Evolutionary conservation across 2,888 invertebrate species (phyloP).

Genomic region (Leucophenga montana): DNA sequence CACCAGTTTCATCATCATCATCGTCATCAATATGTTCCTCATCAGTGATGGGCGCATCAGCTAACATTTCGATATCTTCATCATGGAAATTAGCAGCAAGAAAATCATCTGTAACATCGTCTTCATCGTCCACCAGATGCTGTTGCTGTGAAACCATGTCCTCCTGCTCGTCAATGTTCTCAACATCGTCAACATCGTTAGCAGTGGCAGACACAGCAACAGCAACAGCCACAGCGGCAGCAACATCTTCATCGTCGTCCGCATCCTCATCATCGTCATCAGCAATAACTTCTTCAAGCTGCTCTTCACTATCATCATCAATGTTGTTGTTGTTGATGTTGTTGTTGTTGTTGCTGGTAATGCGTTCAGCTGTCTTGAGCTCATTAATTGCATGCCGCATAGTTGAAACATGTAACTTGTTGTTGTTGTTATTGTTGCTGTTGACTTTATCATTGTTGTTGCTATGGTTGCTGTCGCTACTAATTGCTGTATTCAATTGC

Average conservation of each 20-base stretch:
- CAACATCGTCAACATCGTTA: slow-evolving; percentile 34
- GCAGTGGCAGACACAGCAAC: slow-evolving; percentile 42
- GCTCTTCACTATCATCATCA: slow-evolving; percentile 37
- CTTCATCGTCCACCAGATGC: slow-evolving; percentile 2
- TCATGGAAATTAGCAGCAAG: slow-evolving; percentile 33
- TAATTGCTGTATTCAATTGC: slow-evolving; percentile 52
- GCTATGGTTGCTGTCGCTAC: slow-evolving; percentile 52
- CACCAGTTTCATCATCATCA: slow-evolving; percentile 38
- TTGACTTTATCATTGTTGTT: slow-evolving; percentile 53
- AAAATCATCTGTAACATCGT: slow-evolving; percentile 18
- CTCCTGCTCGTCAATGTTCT: slow-evolving; percentile 31
- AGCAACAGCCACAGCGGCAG: slow-evolving; percentile 49
- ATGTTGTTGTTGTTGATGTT: slow-evolving; percentile 27
- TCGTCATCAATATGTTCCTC: slow-evolving; percentile 42
- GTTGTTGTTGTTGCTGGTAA: slow-evolving; percentile 37
- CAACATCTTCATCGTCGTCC: slow-evolving; percentile 35
- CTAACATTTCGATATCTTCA: slow-evolving; percentile 50
- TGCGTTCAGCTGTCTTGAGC: slow-evolving; percentile 34
- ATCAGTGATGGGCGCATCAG: slow-evolving; percentile 48
- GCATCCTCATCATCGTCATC: slow-evolving; percentile 38
- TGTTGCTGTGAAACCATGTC: slow-evolving; percentile 6
- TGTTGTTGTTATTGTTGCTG: slow-evolving; percentile 22
- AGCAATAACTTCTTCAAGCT: slow-evolving; percentile 30
- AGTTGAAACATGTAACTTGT: slow-evolving; percentile 22
- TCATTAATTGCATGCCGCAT: slow-evolving; percentile 45